These are phyloP conservation scores for Chloroclystis v-ata DNA, from an alignment of 2,888 invertebrate genomes.

Conservation along the genomic window DNA sequence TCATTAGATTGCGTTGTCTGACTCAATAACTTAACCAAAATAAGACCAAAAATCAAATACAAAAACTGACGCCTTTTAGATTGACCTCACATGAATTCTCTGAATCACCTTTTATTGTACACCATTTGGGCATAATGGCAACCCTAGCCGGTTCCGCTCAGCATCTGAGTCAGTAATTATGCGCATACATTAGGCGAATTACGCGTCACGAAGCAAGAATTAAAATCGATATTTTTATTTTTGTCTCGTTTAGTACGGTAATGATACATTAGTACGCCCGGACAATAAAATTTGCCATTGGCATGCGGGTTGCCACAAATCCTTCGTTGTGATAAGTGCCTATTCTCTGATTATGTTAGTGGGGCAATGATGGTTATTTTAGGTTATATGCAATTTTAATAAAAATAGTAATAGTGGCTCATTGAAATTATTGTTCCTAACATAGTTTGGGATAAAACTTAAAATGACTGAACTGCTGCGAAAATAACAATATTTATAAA, in stretches of 20 bases:
- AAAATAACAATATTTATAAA: too few relatives aligned
- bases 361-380: neutral
- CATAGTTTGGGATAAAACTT: too few relatives aligned
- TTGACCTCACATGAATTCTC: neutral
- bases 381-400: too few relatives aligned
- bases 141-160: conserved; percentile 27
- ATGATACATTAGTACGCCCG: conserved; percentile 3
- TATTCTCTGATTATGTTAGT: neutral
- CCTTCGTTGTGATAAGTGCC: neutral
- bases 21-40: neutral
- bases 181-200: conserved; percentile 44
- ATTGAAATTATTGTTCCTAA: too few relatives aligned
- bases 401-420: too few relatives aligned
- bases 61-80: neutral
- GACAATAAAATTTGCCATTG: neutral
- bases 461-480: too few relatives aligned
- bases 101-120: conserved; percentile 16
- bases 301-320: neutral
- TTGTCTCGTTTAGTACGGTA: conserved; percentile 12
- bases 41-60: neutral
- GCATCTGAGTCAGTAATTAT: conserved; percentile 40
- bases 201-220: conserved; percentile 32
- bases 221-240: conserved; percentile 32
- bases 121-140: conserved; percentile 17
- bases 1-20: too few relatives aligned